These are phyloP conservation scores for Andrena flavipes DNA, from an alignment of 2,888 invertebrate species.

Conservation along the genomic window DNA sequence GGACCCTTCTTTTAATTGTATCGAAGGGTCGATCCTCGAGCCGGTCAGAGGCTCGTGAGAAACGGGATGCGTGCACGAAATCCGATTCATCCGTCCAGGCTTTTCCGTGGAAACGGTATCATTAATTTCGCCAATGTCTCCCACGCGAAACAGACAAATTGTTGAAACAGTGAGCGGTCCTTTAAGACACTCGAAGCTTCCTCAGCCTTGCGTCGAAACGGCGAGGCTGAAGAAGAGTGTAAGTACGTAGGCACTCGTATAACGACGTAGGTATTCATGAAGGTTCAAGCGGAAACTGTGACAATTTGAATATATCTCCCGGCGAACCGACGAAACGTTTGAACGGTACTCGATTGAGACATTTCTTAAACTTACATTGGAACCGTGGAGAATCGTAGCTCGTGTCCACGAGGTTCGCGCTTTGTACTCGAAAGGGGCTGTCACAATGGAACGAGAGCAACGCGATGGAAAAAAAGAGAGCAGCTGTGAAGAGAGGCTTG, in stretches of 20 bases:
- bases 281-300: background rate
- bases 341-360: conserved; percentile 45
- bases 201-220: background rate
- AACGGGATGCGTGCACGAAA: conserved; percentile 39
- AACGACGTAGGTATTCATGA: no score
- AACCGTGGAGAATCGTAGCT: conserved; percentile 76
- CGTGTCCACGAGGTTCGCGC: conserved; percentile 60
- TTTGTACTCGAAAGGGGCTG: conserved; percentile 48
- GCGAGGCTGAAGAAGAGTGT: background rate
- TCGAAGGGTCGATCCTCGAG: conserved; percentile 67
- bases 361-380: conserved; percentile 36
- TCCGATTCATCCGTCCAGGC: conserved; percentile 36
- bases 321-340: no score
- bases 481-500: conserved; percentile 69
- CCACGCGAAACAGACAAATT: conserved; percentile 38
- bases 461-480: conserved; percentile 59
- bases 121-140: conserved; percentile 44
- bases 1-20: conserved; percentile 78
- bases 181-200: conserved; percentile 1
- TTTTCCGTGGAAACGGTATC: conserved; percentile 45
- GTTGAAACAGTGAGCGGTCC: conserved; percentile 1
- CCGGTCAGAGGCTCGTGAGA: conserved; percentile 65
- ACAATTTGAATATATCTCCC: background rate
- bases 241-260: background rate
- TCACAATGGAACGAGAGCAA: conserved; percentile 63